Base-by-base conservation (phyloP, 2,113 vertebrate genomes). In the Coreoperca whiteheadi region DNA sequence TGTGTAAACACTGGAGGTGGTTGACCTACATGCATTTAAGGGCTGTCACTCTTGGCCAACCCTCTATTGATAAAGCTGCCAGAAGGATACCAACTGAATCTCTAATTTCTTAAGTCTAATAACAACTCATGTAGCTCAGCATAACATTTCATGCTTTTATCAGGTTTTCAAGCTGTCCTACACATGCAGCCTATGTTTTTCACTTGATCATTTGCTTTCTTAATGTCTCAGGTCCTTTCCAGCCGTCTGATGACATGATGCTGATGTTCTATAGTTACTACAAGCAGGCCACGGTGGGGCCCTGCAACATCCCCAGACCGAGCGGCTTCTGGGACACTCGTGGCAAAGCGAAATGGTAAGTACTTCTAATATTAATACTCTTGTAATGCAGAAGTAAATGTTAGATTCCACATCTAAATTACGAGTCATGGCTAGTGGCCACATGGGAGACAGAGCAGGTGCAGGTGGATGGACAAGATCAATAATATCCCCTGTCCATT, bases 171-270 rank as follows among this genome's bases (percentile, higher is more conserved):
- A 21, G 32, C 34, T 18, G 12, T 3, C 34, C 1, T n/a, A 18
- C 59, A 57, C 37, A 18, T 30, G 25, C n/a, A n/a, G n/a, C n/a
- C n/a, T 37, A 23, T 65, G 12, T n/a, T 46, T 23, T 8, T 6
- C 25, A 15, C 16, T 9, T 53, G 34, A 10, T 57, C 25, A 46
- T 50, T 21, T 21, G 8, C 6, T 74, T 3, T 41, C 5, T 25
- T 81, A 0, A 25, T 85, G 39, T 77, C 41, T 63, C 90, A 99
- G 98, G 98, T 93, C 96, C 96, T 41, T 99, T 97, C 90, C 97
- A 98, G 87, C 97, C 97, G 60, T 98, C 98, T 0, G 97, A 98
- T 92, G 96, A 98, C 93, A 97, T 98, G 96, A 97, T 98, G 97
- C 95, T 98, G 79, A 97, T 96, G 94, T 98, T 99, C 88, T 97